Evolutionary conservation across 2,797 vertebrate genomes (phyloP), one percentile per base, ranked within the genome.

Genomic region (Pipistrellus kuhlii): DNA sequence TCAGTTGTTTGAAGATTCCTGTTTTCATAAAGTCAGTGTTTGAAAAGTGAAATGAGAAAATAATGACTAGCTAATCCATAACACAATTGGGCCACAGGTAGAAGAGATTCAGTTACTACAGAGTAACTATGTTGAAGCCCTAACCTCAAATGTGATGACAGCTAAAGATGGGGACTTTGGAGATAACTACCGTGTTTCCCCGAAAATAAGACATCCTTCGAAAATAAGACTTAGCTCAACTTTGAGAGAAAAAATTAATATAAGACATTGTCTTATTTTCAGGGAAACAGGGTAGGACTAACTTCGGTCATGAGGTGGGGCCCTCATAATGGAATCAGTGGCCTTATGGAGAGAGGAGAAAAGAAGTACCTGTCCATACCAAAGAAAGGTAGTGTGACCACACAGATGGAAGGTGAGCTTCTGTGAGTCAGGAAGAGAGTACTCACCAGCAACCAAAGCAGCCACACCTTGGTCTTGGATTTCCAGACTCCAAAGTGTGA

Each of bases 1-100:
- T 93, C 44, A 48, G 20, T 76, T 84, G 14, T 59, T 64, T 93
- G 6, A 77, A 69, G 14, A 66, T 46, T 84, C 51, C 32, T 41
- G 30, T 17, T n/a, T 53, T 17, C 51, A 85, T 20, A 93, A 35
- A 82, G 35, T 41, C 86, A 38, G 83, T 14, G 76, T 94, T 90
- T 83, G 44, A 86, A 46, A 85, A 75, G 3, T 64, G 46, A 85
- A 93, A 57, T 73, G 3, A 66, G 2, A 91, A 78, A 71, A 80
- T 57, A 32, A 69, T n/a, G 81, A 78, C 2, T 76, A 85, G 55
- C 6, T 85, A 77, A 77, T 20, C 59, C 1, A 6, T 53, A 88
- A 73, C 0, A 90, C 78, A 84, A 73, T 0, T 44, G 20, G 7
- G 2, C 1, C 21, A 78, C 83, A 75, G 25, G 6, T 57, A 88